phyloP scores from a whole-genome alignment of 2,888 invertebrate species.

The Drosophila mimica region DNA sequence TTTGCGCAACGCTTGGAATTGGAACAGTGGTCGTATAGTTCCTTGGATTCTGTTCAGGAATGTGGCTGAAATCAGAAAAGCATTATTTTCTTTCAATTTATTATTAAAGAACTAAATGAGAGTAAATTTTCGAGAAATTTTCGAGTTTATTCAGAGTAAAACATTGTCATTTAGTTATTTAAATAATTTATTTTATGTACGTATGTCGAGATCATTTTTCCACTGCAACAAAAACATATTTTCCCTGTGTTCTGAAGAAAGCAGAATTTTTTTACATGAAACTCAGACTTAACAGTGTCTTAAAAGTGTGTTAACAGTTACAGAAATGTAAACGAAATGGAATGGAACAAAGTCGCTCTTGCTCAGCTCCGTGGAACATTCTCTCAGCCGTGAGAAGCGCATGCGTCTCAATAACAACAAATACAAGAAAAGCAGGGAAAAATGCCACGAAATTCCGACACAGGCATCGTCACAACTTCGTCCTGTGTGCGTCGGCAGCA shows the following conservation, averaged over 20 bases:
- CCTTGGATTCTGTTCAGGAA: constrained; percentile 22
- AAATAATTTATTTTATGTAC: neutral
- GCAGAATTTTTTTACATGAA: neutral
- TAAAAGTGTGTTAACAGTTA: constrained; percentile 18
- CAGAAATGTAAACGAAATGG: constrained; percentile 10
- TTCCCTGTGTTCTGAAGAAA: neutral
- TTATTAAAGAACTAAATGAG: neutral
- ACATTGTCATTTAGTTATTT: neutral
- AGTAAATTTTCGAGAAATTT: neutral
- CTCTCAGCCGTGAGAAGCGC: constrained; percentile 38
- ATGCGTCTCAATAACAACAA: constrained; percentile 36
- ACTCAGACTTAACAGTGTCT: neutral
- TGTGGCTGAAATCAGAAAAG: neutral
- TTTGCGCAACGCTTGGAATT: constrained; percentile 35
- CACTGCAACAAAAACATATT: neutral
- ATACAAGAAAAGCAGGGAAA: constrained; percentile 13
- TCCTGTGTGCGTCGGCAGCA: constrained; percentile 5
- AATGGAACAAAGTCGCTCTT: constrained; percentile 29
- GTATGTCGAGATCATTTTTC: neutral
- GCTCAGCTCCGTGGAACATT: constrained; percentile 21
- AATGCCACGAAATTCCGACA: constrained; percentile 47
- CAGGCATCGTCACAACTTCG: constrained; percentile 30
- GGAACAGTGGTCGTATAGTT: constrained; percentile 19
- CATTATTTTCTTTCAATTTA: neutral
- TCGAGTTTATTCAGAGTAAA: neutral